These are phyloP conservation scores for Epinephelus coioides DNA, from an alignment of 2,797 vertebrate species.

Conservation along the genomic window DNA sequence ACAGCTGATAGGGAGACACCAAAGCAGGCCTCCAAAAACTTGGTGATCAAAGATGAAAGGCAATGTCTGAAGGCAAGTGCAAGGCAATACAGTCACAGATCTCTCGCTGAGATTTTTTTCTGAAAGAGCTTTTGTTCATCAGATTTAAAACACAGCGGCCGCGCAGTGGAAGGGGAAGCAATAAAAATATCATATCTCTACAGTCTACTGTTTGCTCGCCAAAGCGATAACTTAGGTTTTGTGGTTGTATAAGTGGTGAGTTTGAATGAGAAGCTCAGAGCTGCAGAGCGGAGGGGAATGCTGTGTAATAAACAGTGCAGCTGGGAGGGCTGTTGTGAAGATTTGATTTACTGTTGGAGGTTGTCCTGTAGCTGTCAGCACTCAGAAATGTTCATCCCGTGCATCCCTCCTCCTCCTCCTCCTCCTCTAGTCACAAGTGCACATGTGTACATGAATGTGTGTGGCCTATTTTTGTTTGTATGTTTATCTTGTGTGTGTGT, in stretches of 20 bases:
- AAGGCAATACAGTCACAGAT: slow-evolving; percentile 10
- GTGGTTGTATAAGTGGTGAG: slow-evolving; percentile 24
- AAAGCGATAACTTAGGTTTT: slow-evolving; percentile 32
- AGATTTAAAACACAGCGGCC: slow-evolving; percentile 25
- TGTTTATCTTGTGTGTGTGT: slow-evolving; percentile 53
- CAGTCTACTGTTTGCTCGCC: slow-evolving; percentile 35
- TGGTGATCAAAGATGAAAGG: slow-evolving; percentile 47
- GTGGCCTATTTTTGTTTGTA: slow-evolving; percentile 63
- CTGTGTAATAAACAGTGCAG: slow-evolving; percentile 63
- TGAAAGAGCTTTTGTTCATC: slow-evolving; percentile 47
- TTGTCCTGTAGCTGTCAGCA: slow-evolving; percentile 59
- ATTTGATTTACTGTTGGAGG: slow-evolving; percentile 67
- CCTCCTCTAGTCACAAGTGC: slow-evolving; percentile 19
- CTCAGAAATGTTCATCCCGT: slow-evolving; percentile 44
- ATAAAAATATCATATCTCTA: slow-evolving; percentile 37
- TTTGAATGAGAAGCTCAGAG: slow-evolving; percentile 33
- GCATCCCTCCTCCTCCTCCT: slow-evolving; percentile 36
- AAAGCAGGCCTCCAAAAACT: slow-evolving; percentile 27
- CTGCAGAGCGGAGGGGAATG: slow-evolving; percentile 43
- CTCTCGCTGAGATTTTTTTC: slow-evolving; percentile 21
- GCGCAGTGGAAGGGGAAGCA: slow-evolving; percentile 42
- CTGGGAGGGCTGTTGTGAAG: slow-evolving; percentile 43
- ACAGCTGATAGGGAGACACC: slow-evolving; percentile 39
- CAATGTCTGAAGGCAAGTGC: slow-evolving; percentile 17
- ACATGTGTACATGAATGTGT: slow-evolving; percentile 39